Base-by-base conservation (phyloP, 2,888 invertebrate genomes). In the Unio pictorum region DNA sequence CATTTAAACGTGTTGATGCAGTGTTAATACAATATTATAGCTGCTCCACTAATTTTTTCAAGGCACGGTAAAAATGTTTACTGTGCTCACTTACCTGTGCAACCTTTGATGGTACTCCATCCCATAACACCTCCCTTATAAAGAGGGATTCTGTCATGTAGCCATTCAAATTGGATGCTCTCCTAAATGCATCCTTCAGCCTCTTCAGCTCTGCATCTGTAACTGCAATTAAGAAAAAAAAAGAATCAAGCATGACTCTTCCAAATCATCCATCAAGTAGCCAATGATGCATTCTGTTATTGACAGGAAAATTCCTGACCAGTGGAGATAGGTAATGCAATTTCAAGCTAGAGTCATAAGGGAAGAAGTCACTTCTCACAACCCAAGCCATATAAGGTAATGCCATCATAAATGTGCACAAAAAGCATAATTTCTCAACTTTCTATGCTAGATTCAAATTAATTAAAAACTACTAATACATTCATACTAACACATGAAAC, bases 151-250 rank as follows among this genome's bases (percentile, higher is more conserved):
- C 93, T 84, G 94, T 94, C 86, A 91, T 90, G 66, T 85, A 82
- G 34, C 93, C 93, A 86, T 92, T 93, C 73, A 93, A 92, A 73
- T 94, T 94, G 68, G 95, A 94, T 81, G 95, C 93, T 87, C 95
- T 93, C 89, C 95, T 95, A 90, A 96, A 96, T 64, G 96, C 95
- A 91, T 96, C 96, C 87, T 94, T 94, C 72, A 96, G 93, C 81
- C 96, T 93, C 89, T 94, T 94, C 84, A 94, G 92, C 91, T 96
- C 96, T 80, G 93, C 93, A 88, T 96, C 96, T 82, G 94, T 93
- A 89, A 96, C 96, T 96, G 91, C 67, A 81, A 80, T 65, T 28
- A 65, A 30, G 28, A 65, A 65, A 5, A n/a, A 18, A 60, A 65
- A 65, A 17, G 11, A 45, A 45, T 59, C 3, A 59, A 26, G 59